Evolutionary conservation across 2,888 invertebrate genomes (phyloP), one percentile per base, ranked within the genome.

Genomic region (Arctia plantaginis): DNA sequence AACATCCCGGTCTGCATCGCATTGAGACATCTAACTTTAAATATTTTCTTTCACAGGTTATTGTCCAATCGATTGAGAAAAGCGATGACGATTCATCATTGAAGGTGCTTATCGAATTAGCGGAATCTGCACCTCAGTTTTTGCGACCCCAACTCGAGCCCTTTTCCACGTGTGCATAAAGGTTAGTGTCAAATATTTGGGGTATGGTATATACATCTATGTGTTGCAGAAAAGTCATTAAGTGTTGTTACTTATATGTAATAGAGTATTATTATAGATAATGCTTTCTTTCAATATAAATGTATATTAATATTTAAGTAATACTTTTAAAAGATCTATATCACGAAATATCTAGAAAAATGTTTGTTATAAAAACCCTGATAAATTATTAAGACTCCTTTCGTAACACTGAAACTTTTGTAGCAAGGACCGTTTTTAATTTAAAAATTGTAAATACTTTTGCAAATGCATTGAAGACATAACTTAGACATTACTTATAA

Each of bases 91-190:
- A 99, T 90, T 97, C 98, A 44, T 96, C 99, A 51, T 93, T 99
- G 47, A 99, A 99, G 94, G 97, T 99, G 82, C 96, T 99, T 62
- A 99, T 99, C 81, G 99, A 99, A 88, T 94, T 99, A 88, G 98
- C 99, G 0, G 99, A 99, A 93, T 97, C 97, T 75, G 97, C 98
- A 13, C 99, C 99, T 0, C 99, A 99, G 93, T 99, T 97, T 91
- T 96, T 99, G 77, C 96, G 99, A 80, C 97, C 98, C 8, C 99
- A 99, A 89, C 93, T 99, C 75, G 97, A 98, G 84, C 96, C 96
- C 98, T 99, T 85, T 98, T 99, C 83, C 90, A 87, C 86, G 86
- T 88, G 18, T 89, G 89, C 78, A 85, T 88, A 78, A 88, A 89
- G 88, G 88, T 90, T 80, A 69, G 82, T 83, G 51, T 35, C 1